A percentile compares a stretch with the other conserved stretches of the same genome.
phyloP scores from a whole-genome alignment of 2,888 invertebrate species.

The Euphydryas editha region DNA sequence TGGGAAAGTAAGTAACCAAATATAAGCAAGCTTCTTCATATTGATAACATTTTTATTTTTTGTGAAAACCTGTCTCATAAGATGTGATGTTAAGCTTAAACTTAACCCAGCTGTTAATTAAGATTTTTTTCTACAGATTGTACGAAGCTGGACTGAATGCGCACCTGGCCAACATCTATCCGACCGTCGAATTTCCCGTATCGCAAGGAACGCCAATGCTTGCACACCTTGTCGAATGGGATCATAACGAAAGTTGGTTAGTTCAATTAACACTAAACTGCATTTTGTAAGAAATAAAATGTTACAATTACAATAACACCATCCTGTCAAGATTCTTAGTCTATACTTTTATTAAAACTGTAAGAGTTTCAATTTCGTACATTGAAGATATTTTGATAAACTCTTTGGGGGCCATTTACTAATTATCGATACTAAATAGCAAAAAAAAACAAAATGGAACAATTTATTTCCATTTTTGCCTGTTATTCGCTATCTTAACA shows the following conservation, averaged over 20 bases:
- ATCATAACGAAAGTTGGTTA: slow-evolving; percentile 87
- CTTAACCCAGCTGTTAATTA: not conserved
- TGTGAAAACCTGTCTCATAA: not conserved
- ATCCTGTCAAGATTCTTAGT: no score
- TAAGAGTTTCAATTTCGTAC: no score
- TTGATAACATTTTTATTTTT: not conserved
- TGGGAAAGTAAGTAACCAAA: slow-evolving; percentile 85
- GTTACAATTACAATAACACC: no score
- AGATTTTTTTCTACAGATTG: slow-evolving; percentile 56
- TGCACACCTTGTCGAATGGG: not conserved
- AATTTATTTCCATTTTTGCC: no score
- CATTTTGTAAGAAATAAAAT: not conserved
- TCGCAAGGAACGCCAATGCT: slow-evolving; percentile 6
- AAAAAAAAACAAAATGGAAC: no score
- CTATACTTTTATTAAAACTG: no score
- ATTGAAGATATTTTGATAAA: no score
- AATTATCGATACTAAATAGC: no score
- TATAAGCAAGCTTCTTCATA: no score
- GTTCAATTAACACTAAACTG: slow-evolving; percentile 34
- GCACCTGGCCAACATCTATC: slow-evolving; percentile 53
- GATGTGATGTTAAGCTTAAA: not conserved
- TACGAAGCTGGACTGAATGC: slow-evolving; percentile 91
- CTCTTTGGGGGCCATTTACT: no score
- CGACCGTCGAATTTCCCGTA: not conserved
- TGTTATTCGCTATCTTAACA: no score